Evolutionary conservation across 2,888 invertebrate species (phyloP).

Genomic region (Dynastes maya): DNA sequence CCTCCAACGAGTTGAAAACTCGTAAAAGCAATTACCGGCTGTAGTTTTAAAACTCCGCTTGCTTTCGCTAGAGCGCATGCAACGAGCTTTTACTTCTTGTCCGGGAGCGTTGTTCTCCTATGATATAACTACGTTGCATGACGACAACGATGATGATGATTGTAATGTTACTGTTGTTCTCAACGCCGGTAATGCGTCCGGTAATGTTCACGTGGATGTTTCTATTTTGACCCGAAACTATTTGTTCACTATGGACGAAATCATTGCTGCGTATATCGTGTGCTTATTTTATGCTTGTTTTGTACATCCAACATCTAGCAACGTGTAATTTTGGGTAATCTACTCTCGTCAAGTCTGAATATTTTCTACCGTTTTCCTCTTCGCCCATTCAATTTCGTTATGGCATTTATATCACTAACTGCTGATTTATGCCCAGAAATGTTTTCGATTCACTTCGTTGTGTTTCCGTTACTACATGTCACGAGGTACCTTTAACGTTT

Average conservation of each 20-base stretch:
- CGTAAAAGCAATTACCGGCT: constrained; percentile 56
- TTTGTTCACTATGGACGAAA: constrained; percentile 46
- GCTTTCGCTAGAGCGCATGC: constrained; percentile 33
- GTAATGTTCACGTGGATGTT: constrained; percentile 36
- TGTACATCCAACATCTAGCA: background rate
- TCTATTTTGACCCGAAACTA: constrained; percentile 44
- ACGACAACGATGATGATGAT: constrained; percentile 33
- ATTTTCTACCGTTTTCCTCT: constrained; percentile 1
- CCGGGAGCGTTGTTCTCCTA: constrained; percentile 23
- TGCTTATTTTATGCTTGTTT: constrained; percentile 35
- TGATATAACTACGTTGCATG: constrained; percentile 35
- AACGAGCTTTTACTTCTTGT: constrained; percentile 41
- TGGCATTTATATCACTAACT: background rate
- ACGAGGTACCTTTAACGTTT: too few relatives aligned
- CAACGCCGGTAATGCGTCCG: constrained; percentile 22
- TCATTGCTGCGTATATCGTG: constrained; percentile 26
- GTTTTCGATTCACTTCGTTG: background rate
- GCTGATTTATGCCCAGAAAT: background rate
- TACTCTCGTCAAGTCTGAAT: constrained; percentile 15
- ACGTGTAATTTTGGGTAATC: constrained; percentile 29
- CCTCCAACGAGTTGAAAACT: constrained; percentile 53
- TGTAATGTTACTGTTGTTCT: constrained; percentile 33
- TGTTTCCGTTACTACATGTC: too few relatives aligned
- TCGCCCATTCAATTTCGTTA: constrained; percentile 2
- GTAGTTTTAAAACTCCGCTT: constrained; percentile 53